A percentile compares a stretch with the other conserved stretches of the same genome.
Evolutionary conservation across 2,113 vertebrate species (phyloP).

Genomic region (Larimichthys polyactis): DNA sequence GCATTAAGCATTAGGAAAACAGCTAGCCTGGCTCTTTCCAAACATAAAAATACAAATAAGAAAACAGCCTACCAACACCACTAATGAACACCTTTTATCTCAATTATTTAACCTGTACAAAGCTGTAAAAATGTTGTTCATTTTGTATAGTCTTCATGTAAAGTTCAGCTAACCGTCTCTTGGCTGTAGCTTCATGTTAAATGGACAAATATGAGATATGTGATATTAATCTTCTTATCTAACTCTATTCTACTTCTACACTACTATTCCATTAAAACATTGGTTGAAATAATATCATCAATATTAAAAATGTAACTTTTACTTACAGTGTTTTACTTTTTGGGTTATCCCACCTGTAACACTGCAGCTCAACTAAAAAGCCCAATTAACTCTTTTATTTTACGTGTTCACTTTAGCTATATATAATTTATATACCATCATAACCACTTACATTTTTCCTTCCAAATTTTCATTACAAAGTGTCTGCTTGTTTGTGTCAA

Average conservation of each 20-base stretch:
- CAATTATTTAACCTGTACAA: background rate
- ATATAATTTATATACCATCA: background rate
- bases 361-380: background rate
- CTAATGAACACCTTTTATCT: too few relatives aligned
- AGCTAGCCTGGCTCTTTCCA: too few relatives aligned
- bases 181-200: background rate
- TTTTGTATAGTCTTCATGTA: background rate
- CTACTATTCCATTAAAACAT: too few relatives aligned
- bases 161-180: background rate
- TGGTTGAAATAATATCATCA: too few relatives aligned
- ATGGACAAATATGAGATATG: background rate
- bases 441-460: background rate
- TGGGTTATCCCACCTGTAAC: background rate
- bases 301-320: background rate
- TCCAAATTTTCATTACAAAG: background rate
- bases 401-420: background rate
- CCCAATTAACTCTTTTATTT: background rate
- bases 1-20: too few relatives aligned
- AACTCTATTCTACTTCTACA: background rate
- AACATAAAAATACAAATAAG: too few relatives aligned
- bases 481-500: constrained; percentile 45
- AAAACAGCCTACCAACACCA: too few relatives aligned
- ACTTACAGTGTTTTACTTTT: background rate
- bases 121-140: background rate
- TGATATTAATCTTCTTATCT: background rate